phyloP scores from a whole-genome alignment of 2,113 vertebrate species.

The Dendrocopos noguchii region DNA sequence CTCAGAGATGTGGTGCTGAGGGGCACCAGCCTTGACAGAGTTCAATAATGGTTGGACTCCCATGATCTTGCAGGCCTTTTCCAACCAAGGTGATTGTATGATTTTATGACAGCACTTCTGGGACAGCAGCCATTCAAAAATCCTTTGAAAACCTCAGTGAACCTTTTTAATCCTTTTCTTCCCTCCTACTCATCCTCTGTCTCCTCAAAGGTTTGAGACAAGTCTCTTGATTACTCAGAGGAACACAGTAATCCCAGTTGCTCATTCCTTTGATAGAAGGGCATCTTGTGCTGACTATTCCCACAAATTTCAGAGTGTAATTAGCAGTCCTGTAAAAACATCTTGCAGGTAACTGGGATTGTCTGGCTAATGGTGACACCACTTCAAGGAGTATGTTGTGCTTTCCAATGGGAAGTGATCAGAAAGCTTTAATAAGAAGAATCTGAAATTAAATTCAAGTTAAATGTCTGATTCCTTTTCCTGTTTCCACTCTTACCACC shows the following conservation, averaged over 20 bases:
- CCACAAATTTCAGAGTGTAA: background rate
- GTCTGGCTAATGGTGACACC: background rate
- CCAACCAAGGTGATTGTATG: no score
- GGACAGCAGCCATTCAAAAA: background rate
- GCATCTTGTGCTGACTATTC: background rate
- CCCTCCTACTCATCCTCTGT: background rate
- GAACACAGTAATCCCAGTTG: background rate
- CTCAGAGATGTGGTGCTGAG: no score
- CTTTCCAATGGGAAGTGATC: background rate
- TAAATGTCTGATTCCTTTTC: background rate
- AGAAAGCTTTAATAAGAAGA: background rate
- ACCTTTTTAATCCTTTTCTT: background rate
- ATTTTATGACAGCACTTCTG: background rate
- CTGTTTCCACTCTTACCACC: background rate
- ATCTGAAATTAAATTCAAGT: background rate
- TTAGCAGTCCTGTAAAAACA: background rate
- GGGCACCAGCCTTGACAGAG: no score
- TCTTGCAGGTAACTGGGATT: background rate
- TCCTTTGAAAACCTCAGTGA: background rate
- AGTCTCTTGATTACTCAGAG: background rate
- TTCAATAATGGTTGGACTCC: no score
- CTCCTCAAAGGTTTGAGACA: background rate
- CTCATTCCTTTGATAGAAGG: background rate
- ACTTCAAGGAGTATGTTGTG: background rate
- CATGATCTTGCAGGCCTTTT: no score